These are phyloP conservation scores for Morelia viridis DNA, from an alignment of 2,797 vertebrate species.

Conservation along the genomic window DNA sequence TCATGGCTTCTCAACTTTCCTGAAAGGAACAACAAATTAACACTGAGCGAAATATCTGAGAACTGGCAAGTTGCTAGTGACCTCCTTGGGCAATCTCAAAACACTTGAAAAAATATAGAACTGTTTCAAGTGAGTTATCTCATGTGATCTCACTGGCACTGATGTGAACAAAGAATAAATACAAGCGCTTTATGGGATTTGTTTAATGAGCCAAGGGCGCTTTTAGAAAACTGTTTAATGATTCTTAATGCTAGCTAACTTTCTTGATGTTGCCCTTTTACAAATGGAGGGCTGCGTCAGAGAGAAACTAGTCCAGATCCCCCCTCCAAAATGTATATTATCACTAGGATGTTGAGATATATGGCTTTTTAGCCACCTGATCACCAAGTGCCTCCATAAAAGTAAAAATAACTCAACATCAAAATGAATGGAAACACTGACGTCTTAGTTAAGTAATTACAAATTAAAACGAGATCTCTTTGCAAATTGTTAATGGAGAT, in stretches of 20 bases:
- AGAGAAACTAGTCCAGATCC: background rate
- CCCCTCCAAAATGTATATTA: background rate
- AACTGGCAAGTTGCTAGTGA: background rate
- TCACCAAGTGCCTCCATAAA: background rate
- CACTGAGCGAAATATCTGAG: background rate
- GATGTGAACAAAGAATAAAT: background rate
- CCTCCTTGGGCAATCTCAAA: background rate
- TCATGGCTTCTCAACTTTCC: background rate
- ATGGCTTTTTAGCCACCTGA: background rate
- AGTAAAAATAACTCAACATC: background rate
- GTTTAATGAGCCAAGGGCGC: background rate
- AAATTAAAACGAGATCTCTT: background rate
- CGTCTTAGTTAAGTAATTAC: background rate
- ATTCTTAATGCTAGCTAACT: background rate
- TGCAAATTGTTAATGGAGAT: constrained; percentile 22
- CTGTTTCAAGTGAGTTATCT: background rate
- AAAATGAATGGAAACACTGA: background rate
- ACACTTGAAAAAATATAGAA: background rate
- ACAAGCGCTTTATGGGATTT: background rate
- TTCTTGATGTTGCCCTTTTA: background rate
- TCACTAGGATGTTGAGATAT: background rate
- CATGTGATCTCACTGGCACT: background rate
- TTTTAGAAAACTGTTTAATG: background rate
- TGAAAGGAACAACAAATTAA: background rate
- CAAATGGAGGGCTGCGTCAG: background rate